phyloP scores from a whole-genome alignment of 2,888 invertebrate genomes.

The Oligia strigilis region DNA sequence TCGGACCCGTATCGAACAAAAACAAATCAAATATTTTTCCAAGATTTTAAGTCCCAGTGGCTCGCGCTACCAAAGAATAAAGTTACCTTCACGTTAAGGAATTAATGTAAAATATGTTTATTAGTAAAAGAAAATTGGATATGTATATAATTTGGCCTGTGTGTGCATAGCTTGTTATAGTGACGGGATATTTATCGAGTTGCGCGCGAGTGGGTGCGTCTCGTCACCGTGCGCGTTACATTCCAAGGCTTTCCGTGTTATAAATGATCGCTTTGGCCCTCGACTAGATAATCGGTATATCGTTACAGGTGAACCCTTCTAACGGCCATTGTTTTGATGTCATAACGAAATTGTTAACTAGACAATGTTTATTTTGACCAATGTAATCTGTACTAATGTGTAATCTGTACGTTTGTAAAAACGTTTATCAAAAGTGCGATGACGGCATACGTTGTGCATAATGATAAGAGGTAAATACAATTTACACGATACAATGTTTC shows the following conservation, averaged over 20 bases:
- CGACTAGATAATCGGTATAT: conserved; percentile 65
- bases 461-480: conserved; percentile 90
- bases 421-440: conserved; percentile 86
- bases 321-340: conserved; percentile 65
- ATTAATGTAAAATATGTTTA: conserved; percentile 85
- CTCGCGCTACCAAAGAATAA: conserved; percentile 90
- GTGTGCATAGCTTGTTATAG: conserved; percentile 84
- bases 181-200: conserved; percentile 66
- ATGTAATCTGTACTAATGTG: conserved; percentile 88
- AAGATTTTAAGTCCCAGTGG: conserved; percentile 77
- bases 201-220: conserved; percentile 56
- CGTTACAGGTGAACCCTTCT: conserved; percentile 63
- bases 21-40: conserved; percentile 74
- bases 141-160: conserved; percentile 86
- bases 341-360: conserved; percentile 78
- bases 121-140: conserved; percentile 81
- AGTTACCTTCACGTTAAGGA: conserved; percentile 89
- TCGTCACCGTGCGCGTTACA: conserved; percentile 75
- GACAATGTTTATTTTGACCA: conserved; percentile 88
- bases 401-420: conserved; percentile 87
- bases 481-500: conserved; percentile 85
- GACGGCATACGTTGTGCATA: conserved; percentile 87
- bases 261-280: conserved; percentile 77
- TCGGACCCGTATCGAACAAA: conserved; percentile 70
- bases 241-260: conserved; percentile 85